Base-by-base conservation (phyloP, 2,113 vertebrate genomes). In the Alexandromys fortis region DNA sequence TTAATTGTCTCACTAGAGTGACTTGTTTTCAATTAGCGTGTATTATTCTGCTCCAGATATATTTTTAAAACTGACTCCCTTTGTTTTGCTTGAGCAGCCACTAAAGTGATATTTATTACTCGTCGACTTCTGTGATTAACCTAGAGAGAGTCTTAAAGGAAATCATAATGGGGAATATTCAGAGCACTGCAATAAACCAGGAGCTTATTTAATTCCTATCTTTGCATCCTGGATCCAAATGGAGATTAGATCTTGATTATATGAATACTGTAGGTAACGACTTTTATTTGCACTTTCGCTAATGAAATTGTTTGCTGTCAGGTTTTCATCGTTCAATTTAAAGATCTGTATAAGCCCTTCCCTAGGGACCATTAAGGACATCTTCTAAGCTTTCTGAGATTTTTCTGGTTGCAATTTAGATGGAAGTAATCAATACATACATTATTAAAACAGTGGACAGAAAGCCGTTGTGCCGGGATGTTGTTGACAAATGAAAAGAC, bases 401-500 rank as follows among this genome's bases (percentile, higher is more conserved):
- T 94, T 70, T 95, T 68, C 75, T 92, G 95, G 97, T 90, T 89
- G 94, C 97, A 86, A 92, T 97, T 93, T 97, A 96, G 97, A 97
- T 97, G 97, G 96, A 98, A 77, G 94, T 97, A 98, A 98, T 98
- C 98, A 98, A 98, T 98, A 98, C 75, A 97, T 97, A 83, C 93
- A 98, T 98, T 98, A 98, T 98, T 98, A 98, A 98, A 98, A 97
- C 89, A 68, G 75, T 98, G 92, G 97, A 97, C 96, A 98, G 97
- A 98, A 98, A 98, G 85, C 95, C 97, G 95, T 98, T 98, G 98
- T 95, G 91, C 83, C 82, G 92, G 94, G 87, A 92, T 96, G 83
- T 85, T 98, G 97, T 98, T 98, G 98, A 98, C 97, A 98, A 98
- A 98, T 98, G 98, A 97, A 98, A 98, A 98, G 98, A 92, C 90